A percentile compares a stretch with the other conserved stretches of the same genome.
Evolutionary conservation across 2,888 invertebrate species (phyloP).

Genomic region (Dynastes grantii): DNA sequence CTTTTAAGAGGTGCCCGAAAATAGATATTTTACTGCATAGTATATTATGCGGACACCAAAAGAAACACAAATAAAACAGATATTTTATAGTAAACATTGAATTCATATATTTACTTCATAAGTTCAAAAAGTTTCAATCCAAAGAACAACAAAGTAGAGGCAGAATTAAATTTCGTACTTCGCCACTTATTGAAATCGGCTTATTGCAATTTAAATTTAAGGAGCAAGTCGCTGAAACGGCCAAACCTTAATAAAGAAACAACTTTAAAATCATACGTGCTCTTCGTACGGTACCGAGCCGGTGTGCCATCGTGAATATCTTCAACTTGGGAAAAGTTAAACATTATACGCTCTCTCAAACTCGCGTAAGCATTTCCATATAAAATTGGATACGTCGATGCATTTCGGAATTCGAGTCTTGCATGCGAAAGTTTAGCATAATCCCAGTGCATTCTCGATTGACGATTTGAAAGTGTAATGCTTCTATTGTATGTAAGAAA

Average conservation of each 20-base stretch:
- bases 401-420: slow-evolving; percentile 3
- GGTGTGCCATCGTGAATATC: background rate
- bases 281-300: background rate
- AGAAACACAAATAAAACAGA: too few relatives aligned
- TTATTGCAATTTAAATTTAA: background rate
- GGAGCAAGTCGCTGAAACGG: background rate
- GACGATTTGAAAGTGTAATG: slow-evolving; percentile 32
- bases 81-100: too few relatives aligned
- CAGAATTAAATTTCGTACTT: background rate
- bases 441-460: slow-evolving; percentile 21
- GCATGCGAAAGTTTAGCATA: slow-evolving; percentile 18
- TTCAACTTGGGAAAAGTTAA: slow-evolving; percentile 6
- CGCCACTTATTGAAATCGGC: background rate
- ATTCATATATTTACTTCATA: too few relatives aligned
- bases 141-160: background rate
- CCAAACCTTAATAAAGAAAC: slow-evolving; percentile 2
- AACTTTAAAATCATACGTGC: slow-evolving; percentile 7
- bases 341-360: slow-evolving; percentile 9
- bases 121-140: too few relatives aligned
- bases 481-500: slow-evolving; percentile 6
- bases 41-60: too few relatives aligned
- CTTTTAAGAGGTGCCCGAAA: too few relatives aligned
- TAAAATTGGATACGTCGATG: slow-evolving; percentile 22
- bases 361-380: slow-evolving; percentile 22
- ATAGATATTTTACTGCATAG: too few relatives aligned